Evolutionary conservation across 1,140 invertebrate genomes (phyloP).

Genomic region (Drosophila sulfurigaster): DNA sequence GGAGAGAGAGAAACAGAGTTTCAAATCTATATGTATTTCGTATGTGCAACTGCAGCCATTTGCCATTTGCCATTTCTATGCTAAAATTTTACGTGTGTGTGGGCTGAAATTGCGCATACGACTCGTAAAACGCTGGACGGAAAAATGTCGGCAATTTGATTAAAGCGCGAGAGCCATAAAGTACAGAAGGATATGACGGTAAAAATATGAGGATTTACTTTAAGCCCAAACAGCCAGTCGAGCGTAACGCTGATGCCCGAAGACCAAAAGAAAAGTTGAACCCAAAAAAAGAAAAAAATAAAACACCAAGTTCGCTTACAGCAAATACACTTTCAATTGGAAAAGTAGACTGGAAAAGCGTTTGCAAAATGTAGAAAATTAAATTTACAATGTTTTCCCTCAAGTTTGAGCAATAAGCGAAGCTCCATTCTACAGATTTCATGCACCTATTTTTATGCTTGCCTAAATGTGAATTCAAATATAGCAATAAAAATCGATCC

Average conservation of each 20-base stretch:
- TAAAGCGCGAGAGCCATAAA: conserved; percentile 63
- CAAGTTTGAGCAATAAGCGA: background rate
- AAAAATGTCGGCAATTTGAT: conserved; percentile 62
- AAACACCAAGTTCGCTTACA: background rate
- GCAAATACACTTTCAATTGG: conserved; percentile 2
- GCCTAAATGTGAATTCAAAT: background rate
- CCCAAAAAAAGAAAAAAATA: background rate
- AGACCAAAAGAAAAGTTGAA: background rate
- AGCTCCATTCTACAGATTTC: background rate
- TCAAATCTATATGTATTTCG: background rate
- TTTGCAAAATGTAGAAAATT: background rate
- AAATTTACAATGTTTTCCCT: background rate
- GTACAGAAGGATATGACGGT: conserved; percentile 46
- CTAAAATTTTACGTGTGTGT: conserved; percentile 48
- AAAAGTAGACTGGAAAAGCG: background rate
- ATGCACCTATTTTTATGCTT: background rate
- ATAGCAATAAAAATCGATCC: conserved; percentile 10
- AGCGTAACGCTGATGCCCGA: conserved; percentile 11
- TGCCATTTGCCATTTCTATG: conserved; percentile 43
- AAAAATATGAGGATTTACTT: conserved; percentile 55
- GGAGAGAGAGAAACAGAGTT: background rate
- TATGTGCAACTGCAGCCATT: conserved; percentile 10
- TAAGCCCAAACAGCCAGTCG: conserved; percentile 52
- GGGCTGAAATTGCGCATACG: conserved; percentile 67
- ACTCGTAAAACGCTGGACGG: conserved; percentile 36